phyloP scores from a whole-genome alignment of 2,113 vertebrate genomes.

The Theropithecus gelada region DNA sequence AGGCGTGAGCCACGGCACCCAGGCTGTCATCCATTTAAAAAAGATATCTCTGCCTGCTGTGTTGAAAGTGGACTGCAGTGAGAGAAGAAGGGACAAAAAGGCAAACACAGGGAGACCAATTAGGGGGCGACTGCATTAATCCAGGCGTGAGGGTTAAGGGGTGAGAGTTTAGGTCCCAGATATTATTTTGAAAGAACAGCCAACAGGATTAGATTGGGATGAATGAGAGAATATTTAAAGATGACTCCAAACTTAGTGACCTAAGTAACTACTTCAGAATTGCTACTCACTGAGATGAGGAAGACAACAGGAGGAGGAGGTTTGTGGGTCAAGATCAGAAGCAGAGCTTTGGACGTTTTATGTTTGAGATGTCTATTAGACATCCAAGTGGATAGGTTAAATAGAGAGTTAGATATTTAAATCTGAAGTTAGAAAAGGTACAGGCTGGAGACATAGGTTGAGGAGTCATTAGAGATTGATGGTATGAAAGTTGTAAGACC shows the following conservation, averaged over 20 bases:
- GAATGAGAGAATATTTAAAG: neutral
- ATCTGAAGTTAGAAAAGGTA: neutral
- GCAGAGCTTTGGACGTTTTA: neutral
- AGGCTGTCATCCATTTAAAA: neutral
- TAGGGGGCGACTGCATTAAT: neutral
- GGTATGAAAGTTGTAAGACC: neutral
- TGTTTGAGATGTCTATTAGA: neutral
- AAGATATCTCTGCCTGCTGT: neutral
- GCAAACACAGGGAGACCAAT: neutral
- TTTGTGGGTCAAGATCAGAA: neutral
- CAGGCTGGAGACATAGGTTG: neutral
- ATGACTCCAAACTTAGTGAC: neutral
- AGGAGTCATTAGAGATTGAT: neutral
- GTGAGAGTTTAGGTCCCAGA: neutral
- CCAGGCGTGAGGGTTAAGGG: neutral
- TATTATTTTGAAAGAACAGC: slow-evolving; percentile 16
- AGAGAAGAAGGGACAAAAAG: neutral
- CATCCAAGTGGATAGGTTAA: neutral
- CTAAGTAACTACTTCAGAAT: neutral
- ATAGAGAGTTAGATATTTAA: neutral
- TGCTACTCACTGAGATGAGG: neutral
- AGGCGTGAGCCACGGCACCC: neutral
- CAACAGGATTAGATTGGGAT: neutral
- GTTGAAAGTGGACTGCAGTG: neutral
- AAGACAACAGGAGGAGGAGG: neutral